These are phyloP conservation scores for Hydrozoanthus tunicans DNA, from an alignment of 64 coral and sea anemone genomes.

Conservation along the genomic window DNA sequence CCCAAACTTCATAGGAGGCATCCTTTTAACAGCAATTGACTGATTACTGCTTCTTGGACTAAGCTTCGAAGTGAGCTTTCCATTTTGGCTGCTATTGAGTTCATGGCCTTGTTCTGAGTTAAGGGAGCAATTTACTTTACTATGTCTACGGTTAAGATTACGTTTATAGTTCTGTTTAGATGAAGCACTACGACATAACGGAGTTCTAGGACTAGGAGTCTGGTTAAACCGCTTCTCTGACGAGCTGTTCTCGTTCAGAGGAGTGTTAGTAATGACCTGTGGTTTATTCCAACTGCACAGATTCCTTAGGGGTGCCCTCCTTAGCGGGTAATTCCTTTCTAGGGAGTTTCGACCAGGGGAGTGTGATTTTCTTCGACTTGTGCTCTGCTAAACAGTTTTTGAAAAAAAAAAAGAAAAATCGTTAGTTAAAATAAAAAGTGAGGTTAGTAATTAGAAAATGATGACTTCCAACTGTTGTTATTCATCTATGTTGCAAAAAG, in stretches of 20 bases:
- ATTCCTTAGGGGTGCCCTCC: conserved; percentile 58
- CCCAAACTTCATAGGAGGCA: conserved; percentile 56
- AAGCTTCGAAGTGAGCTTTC: background rate
- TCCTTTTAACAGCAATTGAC: conserved; percentile 22
- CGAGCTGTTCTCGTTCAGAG: conserved; percentile 38
- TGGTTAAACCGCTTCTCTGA: conserved; percentile 33
- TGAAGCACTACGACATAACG: background rate
- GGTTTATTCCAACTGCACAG: conserved; percentile 54
- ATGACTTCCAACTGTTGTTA: background rate
- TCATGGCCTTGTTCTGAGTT: conserved; percentile 13
- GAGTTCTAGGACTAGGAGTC: conserved; percentile 30
- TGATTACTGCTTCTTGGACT: conserved; percentile 25
- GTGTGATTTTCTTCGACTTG: conserved; percentile 62
- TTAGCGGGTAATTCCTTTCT: conserved; percentile 62
- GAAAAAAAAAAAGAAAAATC: conserved; percentile 50
- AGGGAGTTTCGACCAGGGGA: conserved; percentile 55
- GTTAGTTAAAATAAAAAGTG: conserved; percentile 39
- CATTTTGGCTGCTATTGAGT: background rate
- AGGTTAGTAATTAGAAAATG: background rate
- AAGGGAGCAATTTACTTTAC: background rate
- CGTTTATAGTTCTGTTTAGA: background rate
- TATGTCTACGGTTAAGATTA: background rate
- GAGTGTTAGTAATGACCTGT: conserved; percentile 54
- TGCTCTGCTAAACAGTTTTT: conserved; percentile 55
- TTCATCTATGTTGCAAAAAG: background rate